Evolutionary conservation across 2,113 vertebrate species (phyloP).

Genomic region (Monarcha castaneiventris): DNA sequence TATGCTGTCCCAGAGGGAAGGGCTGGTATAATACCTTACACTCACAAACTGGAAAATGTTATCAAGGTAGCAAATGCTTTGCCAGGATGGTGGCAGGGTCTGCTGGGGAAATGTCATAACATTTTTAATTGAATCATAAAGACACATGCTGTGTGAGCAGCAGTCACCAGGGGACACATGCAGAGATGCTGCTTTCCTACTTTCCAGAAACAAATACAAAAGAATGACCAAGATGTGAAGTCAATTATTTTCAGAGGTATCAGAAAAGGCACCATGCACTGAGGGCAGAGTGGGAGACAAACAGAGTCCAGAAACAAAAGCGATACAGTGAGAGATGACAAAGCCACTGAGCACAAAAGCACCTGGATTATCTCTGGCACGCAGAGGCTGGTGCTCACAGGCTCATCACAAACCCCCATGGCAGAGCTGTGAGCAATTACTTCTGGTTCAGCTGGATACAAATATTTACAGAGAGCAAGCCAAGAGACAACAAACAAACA

Average conservation of each 20-base stretch:
- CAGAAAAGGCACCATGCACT: not conserved
- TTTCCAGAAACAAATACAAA: not conserved
- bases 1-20: not conserved
- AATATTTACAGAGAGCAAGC: not conserved
- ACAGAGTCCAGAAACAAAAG: not conserved
- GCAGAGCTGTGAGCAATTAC: not conserved
- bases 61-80: not conserved
- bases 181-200: not conserved
- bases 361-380: not conserved
- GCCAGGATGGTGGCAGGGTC: not conserved
- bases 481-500: not conserved
- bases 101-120: not conserved
- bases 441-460: not conserved
- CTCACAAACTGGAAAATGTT: not conserved
- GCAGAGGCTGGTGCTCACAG: not conserved
- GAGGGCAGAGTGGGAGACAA: not conserved
- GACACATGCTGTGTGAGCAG: not conserved
- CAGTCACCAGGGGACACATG: rapidly evolving
- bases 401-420: not conserved
- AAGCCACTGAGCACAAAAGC: not conserved
- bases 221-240: not conserved
- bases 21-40: not conserved
- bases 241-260: not conserved
- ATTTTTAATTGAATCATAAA: not conserved
- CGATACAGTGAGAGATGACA: not conserved